Base-by-base conservation (phyloP, 2,888 invertebrate genomes). In the Agrochola lota region DNA sequence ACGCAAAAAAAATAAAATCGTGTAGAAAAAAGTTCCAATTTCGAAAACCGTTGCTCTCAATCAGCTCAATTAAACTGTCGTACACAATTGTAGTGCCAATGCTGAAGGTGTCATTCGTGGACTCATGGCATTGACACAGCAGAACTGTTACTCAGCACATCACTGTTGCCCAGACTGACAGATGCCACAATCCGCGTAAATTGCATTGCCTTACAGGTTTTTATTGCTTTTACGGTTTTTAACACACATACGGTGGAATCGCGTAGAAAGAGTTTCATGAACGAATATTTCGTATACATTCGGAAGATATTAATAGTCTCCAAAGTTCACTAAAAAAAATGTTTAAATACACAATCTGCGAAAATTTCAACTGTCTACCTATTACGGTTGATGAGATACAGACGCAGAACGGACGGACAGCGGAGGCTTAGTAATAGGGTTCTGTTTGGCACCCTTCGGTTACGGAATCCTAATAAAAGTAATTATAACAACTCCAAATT, bases 1-100 rank as follows among this genome's bases (percentile, higher is more conserved):
- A 40, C 9, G 15, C 12, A 23, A 20, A 46, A 74, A 23, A 49
- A 40, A 0, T 1, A 43, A 43, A 46, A 26, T 20, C 7, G 1
- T 9, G 0, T 9, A 12, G 2, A 26, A 26, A 52, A 62, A 26
- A 2, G 1, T 9, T 46, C 20, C 9, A 15, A 46, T 0, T 20
- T 57, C 40, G 12, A 12, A 30, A 49, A 63, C 40, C 17, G 30
- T 77, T 17, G 26, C 75, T 40, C 30, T 68, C 20, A 57, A n/a
- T 68, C 20, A 57, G 20, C 11, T 43, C 30, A 30, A 52, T 77
- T 60, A 52, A 40, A 77, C 40, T 52, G 59, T 52, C 20, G 15
- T 59, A 43, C 8, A 15, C 15, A 52, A 23, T 35, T 9, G 40
- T 7, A 57, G 17, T 17, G 40, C 52, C 72, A 40, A 49, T 35